Base-by-base conservation (phyloP, 2,888 invertebrate genomes). In the Portevinia maculata region DNA sequence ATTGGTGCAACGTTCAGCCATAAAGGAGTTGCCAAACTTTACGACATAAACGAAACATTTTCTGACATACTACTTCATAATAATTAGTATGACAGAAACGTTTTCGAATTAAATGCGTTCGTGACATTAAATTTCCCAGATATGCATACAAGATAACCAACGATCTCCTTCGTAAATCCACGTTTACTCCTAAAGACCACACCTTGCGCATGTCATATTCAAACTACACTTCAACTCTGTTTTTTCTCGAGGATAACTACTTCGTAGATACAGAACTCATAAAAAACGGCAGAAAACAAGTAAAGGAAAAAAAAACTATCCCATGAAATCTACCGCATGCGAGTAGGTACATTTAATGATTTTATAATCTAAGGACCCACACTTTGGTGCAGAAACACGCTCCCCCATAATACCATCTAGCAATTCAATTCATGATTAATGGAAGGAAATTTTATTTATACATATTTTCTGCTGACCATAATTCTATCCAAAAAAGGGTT, bases 131-230 rank as follows among this genome's bases (percentile, higher is more conserved):
- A 8, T 55, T 48, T 32, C 30, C 57, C 11, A 39, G 57, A 69
- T 44, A 3, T 67, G 28, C 24, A 48, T 21, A 37, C 37, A 21
- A 15, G 67, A 67, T 55, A 67, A n/a, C 21, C 67, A 30, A 69
- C 30, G 64, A 50, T 21, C 32, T 17, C 8, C 46, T 6, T 48
- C 5, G 2, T 32, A 24, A 11, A 19, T 24, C 9, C 32, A 21
- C 44, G 53, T 57, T 39, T 46, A 32, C 53, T 62, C 17, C 4
- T 11, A 3, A 62, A 30, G 34, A 67, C 67, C 79, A 62, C 79
- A 79, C 79, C 79, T 79, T 60, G 30, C 32, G 74, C 79, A 74
- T 60, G 46, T 67, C 46, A 46, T 50, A 24, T 46, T 39, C 60
- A 60, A 57, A 28, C 19, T 59, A 52, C 44, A 15, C 28, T 28